A percentile compares a stretch with the other conserved stretches of the same genome.
Evolutionary conservation across 2,888 invertebrate species (phyloP).

Genomic region (Apantesis nais): DNA sequence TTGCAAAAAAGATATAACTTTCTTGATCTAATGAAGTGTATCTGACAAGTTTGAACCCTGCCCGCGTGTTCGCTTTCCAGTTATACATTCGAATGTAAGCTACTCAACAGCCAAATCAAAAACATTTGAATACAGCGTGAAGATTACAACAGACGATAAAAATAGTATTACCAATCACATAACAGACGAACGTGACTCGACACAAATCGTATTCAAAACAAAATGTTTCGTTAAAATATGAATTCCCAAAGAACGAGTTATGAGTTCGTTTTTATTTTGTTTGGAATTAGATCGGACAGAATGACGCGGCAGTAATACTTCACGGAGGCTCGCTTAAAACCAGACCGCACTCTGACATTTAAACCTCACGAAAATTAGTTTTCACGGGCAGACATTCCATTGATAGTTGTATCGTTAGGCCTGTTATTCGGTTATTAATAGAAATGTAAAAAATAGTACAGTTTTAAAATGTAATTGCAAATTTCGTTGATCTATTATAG

Average conservation of each 20-base stretch:
- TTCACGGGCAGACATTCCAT: not conserved
- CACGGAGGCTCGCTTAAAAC: conserved; percentile 18
- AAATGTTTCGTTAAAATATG: conserved; percentile 80
- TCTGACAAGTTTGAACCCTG: not conserved
- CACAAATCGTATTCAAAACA: conserved; percentile 74
- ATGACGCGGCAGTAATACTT: conserved; percentile 62
- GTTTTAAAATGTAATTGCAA: not conserved
- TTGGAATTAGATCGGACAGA: conserved; percentile 66
- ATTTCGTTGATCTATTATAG: not conserved
- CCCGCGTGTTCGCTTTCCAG: not conserved
- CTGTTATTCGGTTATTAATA: not conserved
- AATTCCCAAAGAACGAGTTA: conserved; percentile 77
- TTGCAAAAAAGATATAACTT: not conserved
- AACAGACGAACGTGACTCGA: conserved; percentile 68
- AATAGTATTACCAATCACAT: conserved; percentile 36
- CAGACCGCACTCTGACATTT: not conserved
- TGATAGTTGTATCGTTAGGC: not conserved
- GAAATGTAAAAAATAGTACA: not conserved
- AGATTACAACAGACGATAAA: conserved; percentile 28
- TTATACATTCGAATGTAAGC: not conserved
- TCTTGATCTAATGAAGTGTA: not conserved
- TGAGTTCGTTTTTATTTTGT: conserved; percentile 58
- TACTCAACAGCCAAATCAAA: conserved; percentile 2
- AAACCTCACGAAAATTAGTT: not conserved
- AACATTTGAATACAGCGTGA: conserved; percentile 2